Conservation (phyloP, 2,888 invertebrate species). For the Thysanoteuthis rhombus region DNA sequence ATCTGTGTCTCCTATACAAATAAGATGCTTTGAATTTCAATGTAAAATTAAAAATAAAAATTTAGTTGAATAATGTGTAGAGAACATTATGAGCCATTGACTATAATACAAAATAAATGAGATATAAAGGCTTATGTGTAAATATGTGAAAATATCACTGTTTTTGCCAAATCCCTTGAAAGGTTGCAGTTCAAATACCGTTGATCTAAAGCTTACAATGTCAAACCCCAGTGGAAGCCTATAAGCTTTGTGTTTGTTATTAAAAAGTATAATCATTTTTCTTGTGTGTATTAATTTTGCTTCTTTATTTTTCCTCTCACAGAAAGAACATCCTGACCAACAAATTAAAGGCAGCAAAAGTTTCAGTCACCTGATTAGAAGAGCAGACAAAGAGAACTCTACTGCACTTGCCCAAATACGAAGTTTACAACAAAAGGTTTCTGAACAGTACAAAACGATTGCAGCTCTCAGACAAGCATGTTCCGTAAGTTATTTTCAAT, state of each 20-base stretch:
- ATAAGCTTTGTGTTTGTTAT: not conserved
- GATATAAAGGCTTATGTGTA: too few species aligned
- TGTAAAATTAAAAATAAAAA: too few species aligned
- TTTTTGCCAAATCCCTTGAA: too few species aligned
- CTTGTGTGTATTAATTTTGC: not conserved
- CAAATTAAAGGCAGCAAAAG: not conserved
- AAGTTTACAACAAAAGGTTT: slow-evolving; percentile 37
- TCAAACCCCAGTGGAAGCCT: too few species aligned
- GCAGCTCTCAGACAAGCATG: slow-evolving; percentile 52
- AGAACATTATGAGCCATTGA: too few species aligned
- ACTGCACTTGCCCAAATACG: slow-evolving; percentile 14
- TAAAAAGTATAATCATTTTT: not conserved
- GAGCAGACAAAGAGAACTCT: slow-evolving; percentile 22
- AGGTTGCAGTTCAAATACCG: too few species aligned
- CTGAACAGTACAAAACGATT: slow-evolving; percentile 54
- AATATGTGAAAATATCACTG: too few species aligned
- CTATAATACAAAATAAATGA: too few species aligned
- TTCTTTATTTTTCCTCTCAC: not conserved
- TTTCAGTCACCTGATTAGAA: not conserved
- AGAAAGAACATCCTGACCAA: not conserved
- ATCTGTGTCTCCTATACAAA: too few species aligned
- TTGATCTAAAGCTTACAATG: too few species aligned
- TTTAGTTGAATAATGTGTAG: too few species aligned
- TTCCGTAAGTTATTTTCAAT: slow-evolving; percentile 44
- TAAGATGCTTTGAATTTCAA: too few species aligned